These are phyloP conservation scores for Raillietiella orientalis DNA, from an alignment of 2,888 invertebrate genomes.

Conservation along the genomic window DNA sequence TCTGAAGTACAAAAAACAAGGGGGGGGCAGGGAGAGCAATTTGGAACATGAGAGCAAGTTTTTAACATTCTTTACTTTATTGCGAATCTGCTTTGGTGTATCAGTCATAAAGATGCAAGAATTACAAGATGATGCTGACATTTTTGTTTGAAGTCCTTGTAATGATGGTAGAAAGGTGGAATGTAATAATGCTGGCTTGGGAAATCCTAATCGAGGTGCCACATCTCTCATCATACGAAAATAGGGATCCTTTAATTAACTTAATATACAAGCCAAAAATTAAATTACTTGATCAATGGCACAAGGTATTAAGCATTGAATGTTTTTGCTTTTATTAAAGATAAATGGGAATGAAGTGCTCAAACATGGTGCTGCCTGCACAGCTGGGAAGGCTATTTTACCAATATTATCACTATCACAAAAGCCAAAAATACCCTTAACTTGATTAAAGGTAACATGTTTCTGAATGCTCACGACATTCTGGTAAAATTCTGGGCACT, in stretches of 20 bases:
- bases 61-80: conserved; percentile 27
- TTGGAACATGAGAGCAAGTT: conserved; percentile 1
- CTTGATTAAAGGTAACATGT: conserved; percentile 87
- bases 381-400: conserved; percentile 83
- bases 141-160: conserved; percentile 89
- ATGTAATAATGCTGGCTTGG: conserved; percentile 60
- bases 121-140: conserved; percentile 84
- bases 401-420: conserved; percentile 82
- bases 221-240: conserved; percentile 96
- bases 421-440: conserved; percentile 92
- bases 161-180: conserved; percentile 70
- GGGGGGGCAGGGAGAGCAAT: neutral
- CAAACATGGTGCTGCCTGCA: conserved; percentile 80
- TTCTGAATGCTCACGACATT: conserved; percentile 76
- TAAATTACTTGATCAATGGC: conserved; percentile 62
- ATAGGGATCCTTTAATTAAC: conserved; percentile 44
- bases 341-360: conserved; percentile 67
- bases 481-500: conserved; percentile 62
- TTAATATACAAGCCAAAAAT: conserved; percentile 1
- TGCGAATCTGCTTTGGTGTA: conserved; percentile 76
- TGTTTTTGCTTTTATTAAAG: conserved; percentile 38
- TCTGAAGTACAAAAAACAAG: conserved; percentile 15
- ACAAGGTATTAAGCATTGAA: conserved; percentile 71
- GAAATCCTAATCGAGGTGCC: conserved; percentile 56
- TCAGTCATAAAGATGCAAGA: conserved; percentile 86